Evolutionary conservation across 2,888 invertebrate genomes (phyloP).

Genomic region (Pandemis heparana): DNA sequence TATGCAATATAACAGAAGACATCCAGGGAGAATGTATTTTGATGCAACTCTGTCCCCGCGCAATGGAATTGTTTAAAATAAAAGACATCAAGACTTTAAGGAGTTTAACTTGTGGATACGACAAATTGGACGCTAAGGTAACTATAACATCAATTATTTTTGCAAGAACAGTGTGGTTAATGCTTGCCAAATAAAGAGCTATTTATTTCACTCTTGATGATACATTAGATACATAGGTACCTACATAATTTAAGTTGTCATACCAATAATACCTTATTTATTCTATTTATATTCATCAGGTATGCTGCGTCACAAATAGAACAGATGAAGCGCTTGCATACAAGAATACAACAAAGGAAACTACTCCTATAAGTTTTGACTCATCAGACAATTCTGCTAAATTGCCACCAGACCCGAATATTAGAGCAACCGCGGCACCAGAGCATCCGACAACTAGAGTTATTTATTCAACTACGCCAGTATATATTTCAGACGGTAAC

Average conservation of each 20-base stretch:
- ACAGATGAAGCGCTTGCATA: conserved; percentile 26
- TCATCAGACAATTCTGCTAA: conserved; percentile 1
- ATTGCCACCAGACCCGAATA: conserved; percentile 20
- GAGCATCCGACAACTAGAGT: conserved; percentile 1
- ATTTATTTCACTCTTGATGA: neutral
- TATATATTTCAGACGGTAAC: neutral
- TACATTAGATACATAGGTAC: no score
- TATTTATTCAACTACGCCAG: conserved; percentile 10
- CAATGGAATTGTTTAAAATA: conserved; percentile 35
- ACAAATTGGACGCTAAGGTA: conserved; percentile 45
- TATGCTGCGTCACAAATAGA: conserved; percentile 38
- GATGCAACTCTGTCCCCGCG: conserved; percentile 42
- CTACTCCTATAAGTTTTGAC: conserved; percentile 10
- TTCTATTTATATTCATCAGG: conserved; percentile 26
- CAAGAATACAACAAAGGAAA: conserved; percentile 18
- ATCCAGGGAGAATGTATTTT: conserved; percentile 40
- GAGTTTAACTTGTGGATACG: conserved; percentile 46
- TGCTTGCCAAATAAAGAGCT: neutral
- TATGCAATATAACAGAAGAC: conserved; percentile 36
- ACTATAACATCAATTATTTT: neutral
- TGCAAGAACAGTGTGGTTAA: neutral
- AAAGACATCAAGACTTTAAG: conserved; percentile 25
- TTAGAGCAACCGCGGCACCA: neutral
- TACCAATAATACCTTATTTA: neutral
- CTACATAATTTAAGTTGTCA: neutral